phyloP scores from a whole-genome alignment of 92 coral and sea anemone genomes.

The Epizoanthus ramosus region DNA sequence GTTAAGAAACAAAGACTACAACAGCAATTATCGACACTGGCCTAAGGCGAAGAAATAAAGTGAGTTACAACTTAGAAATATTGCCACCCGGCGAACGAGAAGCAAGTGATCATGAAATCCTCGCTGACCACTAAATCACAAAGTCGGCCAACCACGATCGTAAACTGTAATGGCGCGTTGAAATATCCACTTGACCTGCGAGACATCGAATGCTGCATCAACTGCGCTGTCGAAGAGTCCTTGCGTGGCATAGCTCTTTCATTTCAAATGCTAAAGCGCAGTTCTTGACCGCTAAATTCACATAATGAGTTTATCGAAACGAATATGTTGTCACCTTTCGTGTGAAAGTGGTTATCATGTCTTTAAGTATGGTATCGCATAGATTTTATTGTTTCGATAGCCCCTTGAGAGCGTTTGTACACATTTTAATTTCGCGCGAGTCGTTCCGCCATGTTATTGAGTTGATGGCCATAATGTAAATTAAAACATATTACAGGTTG shows the following conservation, averaged over 20 bases:
- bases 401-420: slow-evolving; percentile 32
- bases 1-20: slow-evolving; percentile 54
- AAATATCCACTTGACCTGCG: slow-evolving; percentile 40
- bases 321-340: slow-evolving; percentile 47
- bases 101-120: slow-evolving; percentile 39
- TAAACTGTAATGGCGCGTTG: slow-evolving; percentile 34
- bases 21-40: slow-evolving; percentile 45
- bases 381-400: slow-evolving; percentile 45
- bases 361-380: slow-evolving; percentile 35
- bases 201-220: slow-evolving; percentile 8
- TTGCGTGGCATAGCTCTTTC: slow-evolving; percentile 43
- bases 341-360: slow-evolving; percentile 38
- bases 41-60: slow-evolving; percentile 45
- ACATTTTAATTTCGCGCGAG: slow-evolving; percentile 37
- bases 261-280: slow-evolving; percentile 18
- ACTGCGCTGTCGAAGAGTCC: neutral
- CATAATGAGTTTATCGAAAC: slow-evolving; percentile 45
- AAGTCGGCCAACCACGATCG: slow-evolving; percentile 29
- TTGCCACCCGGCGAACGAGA: slow-evolving; percentile 32
- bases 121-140: slow-evolving; percentile 16
- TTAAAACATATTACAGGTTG: slow-evolving; percentile 39
- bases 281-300: slow-evolving; percentile 38
- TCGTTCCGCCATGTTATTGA: slow-evolving; percentile 35
- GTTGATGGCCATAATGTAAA: slow-evolving; percentile 26
- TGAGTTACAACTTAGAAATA: slow-evolving; percentile 26